phyloP scores from a whole-genome alignment of 2,113 vertebrate species.

The Chaetorhynchus papuensis region DNA sequence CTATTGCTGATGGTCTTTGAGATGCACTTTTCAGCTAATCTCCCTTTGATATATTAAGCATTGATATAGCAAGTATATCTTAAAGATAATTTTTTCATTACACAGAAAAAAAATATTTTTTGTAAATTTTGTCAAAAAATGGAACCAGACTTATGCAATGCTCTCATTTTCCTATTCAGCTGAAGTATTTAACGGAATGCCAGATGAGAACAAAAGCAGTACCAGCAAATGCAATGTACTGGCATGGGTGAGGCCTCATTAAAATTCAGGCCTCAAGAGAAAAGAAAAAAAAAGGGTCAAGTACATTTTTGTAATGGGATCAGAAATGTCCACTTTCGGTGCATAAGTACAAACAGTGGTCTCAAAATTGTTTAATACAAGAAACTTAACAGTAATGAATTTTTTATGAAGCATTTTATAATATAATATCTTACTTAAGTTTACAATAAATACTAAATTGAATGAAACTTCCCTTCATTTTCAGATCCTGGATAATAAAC shows the following conservation, averaged over 20 bases:
- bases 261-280: neutral
- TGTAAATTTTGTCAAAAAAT: neutral
- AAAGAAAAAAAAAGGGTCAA: conserved; percentile 13
- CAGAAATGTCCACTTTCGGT: neutral
- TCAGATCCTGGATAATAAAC: neutral
- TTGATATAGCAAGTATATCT: neutral
- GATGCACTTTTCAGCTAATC: neutral
- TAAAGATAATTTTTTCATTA: neutral
- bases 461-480: neutral
- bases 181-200: neutral
- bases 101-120: neutral
- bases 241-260: neutral
- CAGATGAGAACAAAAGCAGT: neutral
- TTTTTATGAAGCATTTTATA: conserved; percentile 4
- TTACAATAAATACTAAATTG: neutral
- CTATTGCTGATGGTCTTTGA: neutral
- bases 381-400: neutral
- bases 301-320: neutral
- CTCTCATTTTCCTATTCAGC: neutral
- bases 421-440: neutral
- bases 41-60: neutral
- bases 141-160: neutral
- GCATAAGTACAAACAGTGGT: neutral
- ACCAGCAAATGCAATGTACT: neutral
- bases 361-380: neutral